These are phyloP conservation scores for Sebastes nivosus DNA, from an alignment of 2,797 vertebrate genomes.

Conservation along the genomic window DNA sequence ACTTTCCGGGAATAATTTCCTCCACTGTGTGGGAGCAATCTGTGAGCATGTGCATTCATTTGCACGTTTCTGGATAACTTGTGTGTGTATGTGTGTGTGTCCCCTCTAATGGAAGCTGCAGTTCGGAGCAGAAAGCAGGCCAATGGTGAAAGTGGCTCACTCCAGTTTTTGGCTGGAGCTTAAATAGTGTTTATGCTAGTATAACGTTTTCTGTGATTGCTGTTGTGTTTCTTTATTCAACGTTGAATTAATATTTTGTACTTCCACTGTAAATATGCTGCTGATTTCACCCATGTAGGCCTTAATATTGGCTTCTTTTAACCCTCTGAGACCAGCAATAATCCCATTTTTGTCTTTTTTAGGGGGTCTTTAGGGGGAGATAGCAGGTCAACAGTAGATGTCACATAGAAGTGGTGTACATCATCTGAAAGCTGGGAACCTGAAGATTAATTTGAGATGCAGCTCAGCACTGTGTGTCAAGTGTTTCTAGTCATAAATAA, in stretches of 20 bases:
- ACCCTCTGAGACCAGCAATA: too few relatives aligned
- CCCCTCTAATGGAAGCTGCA: conserved; percentile 53
- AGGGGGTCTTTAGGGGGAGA: too few relatives aligned
- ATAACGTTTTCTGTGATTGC: neutral
- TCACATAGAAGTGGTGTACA: too few relatives aligned
- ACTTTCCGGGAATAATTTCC: conserved; percentile 68
- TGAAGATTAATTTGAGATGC: too few relatives aligned
- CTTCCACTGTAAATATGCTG: neutral
- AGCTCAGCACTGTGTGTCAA: too few relatives aligned
- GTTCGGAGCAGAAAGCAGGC: conserved; percentile 18
- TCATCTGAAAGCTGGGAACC: too few relatives aligned
- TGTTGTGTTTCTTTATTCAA: neutral
- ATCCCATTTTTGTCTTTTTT: too few relatives aligned
- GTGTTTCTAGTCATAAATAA: too few relatives aligned
- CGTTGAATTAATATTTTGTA: neutral
- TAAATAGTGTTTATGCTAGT: neutral
- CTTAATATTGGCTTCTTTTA: neutral
- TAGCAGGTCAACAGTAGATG: too few relatives aligned
- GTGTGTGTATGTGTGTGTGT: neutral
- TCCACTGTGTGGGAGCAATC: conserved; percentile 59
- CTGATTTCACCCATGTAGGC: neutral
- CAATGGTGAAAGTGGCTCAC: conserved; percentile 16
- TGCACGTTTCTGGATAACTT: conserved; percentile 40
- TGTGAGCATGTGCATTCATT: conserved; percentile 45
- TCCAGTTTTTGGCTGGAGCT: conserved; percentile 15